phyloP scores from a whole-genome alignment of 2,888 invertebrate species.

The Aradus depressus region DNA sequence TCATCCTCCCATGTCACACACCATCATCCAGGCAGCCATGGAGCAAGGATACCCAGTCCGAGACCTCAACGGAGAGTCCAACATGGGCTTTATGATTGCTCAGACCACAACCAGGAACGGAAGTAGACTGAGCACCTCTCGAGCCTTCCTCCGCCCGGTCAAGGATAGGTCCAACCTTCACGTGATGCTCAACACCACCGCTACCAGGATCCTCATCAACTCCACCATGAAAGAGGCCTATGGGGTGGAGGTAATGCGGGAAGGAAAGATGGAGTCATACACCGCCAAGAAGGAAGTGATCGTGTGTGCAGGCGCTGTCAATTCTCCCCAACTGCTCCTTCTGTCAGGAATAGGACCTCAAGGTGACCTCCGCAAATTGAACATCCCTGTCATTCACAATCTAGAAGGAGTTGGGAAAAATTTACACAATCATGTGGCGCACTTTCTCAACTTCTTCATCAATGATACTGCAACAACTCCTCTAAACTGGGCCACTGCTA shows the following conservation, averaged over 20 bases:
- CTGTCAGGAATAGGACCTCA: constrained; percentile 79
- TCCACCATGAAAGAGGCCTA: constrained; percentile 53
- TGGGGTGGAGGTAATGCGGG: constrained; percentile 41
- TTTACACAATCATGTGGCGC: constrained; percentile 76
- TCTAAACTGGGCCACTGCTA: constrained; percentile 84
- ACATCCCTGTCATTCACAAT: constrained; percentile 56
- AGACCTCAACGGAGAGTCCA: constrained; percentile 70
- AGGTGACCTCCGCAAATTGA: constrained; percentile 49
- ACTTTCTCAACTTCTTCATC: constrained; percentile 64
- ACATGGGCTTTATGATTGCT: constrained; percentile 77
- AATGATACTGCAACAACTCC: constrained; percentile 75
- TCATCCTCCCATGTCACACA: constrained; percentile 70
- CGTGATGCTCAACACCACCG: constrained; percentile 72
- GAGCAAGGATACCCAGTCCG: constrained; percentile 50
- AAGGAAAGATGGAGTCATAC: constrained; percentile 34
- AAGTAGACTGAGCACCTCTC: constrained; percentile 67
- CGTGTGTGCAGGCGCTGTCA: constrained; percentile 66
- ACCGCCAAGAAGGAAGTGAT: constrained; percentile 59
- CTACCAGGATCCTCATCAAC: constrained; percentile 57
- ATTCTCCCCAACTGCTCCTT: constrained; percentile 84
- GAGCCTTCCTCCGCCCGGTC: constrained; percentile 72
- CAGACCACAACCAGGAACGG: constrained; percentile 81
- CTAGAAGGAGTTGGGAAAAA: constrained; percentile 74
- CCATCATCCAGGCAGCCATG: constrained; percentile 53
- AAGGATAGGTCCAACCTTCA: constrained; percentile 65